Evolutionary conservation across 2,113 vertebrate species (phyloP), one percentile per base, ranked within the genome.

Genomic region (Misgurnus anguillicaudatus): DNA sequence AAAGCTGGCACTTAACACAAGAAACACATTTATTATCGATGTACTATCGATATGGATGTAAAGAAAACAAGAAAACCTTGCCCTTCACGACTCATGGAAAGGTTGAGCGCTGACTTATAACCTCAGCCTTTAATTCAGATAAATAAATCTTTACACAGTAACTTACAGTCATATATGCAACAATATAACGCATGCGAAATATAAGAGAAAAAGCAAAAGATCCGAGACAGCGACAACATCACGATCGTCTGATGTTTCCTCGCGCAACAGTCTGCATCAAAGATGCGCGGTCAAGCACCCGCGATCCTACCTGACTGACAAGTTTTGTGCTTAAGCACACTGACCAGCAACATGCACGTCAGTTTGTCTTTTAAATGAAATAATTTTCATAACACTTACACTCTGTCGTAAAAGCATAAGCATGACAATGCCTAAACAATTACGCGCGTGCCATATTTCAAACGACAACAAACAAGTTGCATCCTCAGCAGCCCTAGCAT

Each of bases 291-390:
- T 62, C 74, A 51, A 64, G 53, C 79, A 41, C 10, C 16, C 64
- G 41, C 73, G 64, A 48, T 38, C 41, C 73, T 68, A 80, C 78
- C 74, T 73, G 74, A 47, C 47, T 61, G 73, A 42, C 62, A 84
- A 80, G 63, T 80, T 31, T 31, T 31, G 24, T 77, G 51, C 42
- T 51, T 70, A 39, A 31, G 3, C 24, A 31, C 24, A 31, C 24
- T 31, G 24, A 31, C 24, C 13, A 39, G 47, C 48, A 70, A 62
- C 57, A 47, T 36, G 31, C 3, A 17, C 57, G 11, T 3, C 48
- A 58, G 61, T 47, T 80, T 47, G 19, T 64, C 63, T 0, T 57
- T 17, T 38, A 74, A 24, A 47, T 4, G 7, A 4, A 47, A 62
- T 45, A 7, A n/a, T 47, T 62, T 51, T 36, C 9, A 71, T 19